Evolutionary conservation across 2,797 vertebrate species (phyloP).

Genomic region (Enteromius thamalakanensis): DNA sequence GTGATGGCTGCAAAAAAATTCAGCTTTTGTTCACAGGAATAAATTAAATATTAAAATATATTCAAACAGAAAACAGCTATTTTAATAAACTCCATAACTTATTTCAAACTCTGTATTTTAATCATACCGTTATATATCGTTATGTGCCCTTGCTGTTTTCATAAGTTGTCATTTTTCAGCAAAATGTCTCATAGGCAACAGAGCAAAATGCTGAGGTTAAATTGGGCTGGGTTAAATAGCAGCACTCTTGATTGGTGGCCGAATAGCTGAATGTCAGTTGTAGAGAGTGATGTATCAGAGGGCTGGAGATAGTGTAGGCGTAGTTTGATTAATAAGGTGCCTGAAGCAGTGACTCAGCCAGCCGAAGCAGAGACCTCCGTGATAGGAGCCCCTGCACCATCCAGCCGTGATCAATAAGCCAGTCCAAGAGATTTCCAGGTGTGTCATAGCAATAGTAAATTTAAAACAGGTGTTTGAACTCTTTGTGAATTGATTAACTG

Average conservation of each 20-base stretch:
- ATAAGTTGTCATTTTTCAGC: not conserved
- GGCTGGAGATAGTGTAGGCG: slow-evolving; percentile 28
- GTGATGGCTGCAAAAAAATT: not conserved
- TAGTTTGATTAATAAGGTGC: slow-evolving; percentile 36
- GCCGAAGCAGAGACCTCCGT: slow-evolving; percentile 2
- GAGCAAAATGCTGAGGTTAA: slow-evolving; percentile 23
- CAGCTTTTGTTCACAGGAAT: not conserved
- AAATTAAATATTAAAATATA: not conserved
- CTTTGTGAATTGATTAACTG: not conserved
- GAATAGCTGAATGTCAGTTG: slow-evolving; percentile 45
- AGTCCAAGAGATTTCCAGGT: slow-evolving; percentile 13
- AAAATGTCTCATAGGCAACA: not conserved
- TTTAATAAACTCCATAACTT: not conserved
- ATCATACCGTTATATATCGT: not conserved
- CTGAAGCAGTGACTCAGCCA: slow-evolving; percentile 36
- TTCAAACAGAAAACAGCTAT: not conserved
- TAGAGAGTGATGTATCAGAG: slow-evolving; percentile 40
- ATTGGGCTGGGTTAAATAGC: slow-evolving; percentile 20
- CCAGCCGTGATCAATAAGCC: slow-evolving; percentile 30
- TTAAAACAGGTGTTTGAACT: not conserved
- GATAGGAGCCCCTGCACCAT: slow-evolving; percentile 8
- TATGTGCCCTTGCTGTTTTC: not conserved
- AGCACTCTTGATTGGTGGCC: slow-evolving; percentile 41
- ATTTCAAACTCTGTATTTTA: not conserved
- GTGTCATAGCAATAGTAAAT: not conserved